Evolutionary conservation across 2,888 invertebrate genomes (phyloP).

Genomic region (Tenthredo mesomela): DNA sequence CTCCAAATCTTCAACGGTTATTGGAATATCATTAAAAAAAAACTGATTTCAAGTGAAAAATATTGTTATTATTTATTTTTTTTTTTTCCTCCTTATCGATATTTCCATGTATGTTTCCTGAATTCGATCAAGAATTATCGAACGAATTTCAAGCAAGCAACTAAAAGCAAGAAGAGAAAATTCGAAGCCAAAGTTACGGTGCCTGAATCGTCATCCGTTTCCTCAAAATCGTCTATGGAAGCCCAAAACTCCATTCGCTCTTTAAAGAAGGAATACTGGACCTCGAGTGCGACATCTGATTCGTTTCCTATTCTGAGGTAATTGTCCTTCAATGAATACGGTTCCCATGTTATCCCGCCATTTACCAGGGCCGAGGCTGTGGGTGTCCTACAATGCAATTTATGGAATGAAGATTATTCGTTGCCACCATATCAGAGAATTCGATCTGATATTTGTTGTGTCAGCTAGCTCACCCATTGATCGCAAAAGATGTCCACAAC

Average conservation of each 20-base stretch:
- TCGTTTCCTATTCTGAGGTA: neutral
- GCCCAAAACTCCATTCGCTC: too few species aligned
- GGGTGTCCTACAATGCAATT: neutral
- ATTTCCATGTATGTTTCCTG: too few species aligned
- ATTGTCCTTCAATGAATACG: neutral
- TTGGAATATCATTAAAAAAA: too few species aligned
- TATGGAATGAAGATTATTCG: neutral
- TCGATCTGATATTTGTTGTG: neutral
- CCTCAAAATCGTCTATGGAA: too few species aligned
- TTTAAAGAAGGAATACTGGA: too few species aligned
- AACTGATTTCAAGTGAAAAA: too few species aligned
- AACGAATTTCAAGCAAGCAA: neutral
- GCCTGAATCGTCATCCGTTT: too few species aligned
- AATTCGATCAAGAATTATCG: too few species aligned
- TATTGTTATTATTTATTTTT: too few species aligned
- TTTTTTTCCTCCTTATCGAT: too few species aligned
- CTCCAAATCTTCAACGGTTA: too few species aligned
- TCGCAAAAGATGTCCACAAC: slow-evolving; percentile 17
- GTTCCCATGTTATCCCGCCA: neutral
- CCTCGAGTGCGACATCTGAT: neutral
- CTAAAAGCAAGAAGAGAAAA: neutral
- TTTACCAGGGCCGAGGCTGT: neutral
- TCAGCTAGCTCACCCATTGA: neutral
- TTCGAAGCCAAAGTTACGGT: neutral
- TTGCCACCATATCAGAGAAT: neutral